These are phyloP conservation scores for Asobara japonica DNA, from an alignment of 1,140 invertebrate genomes.

Conservation along the genomic window DNA sequence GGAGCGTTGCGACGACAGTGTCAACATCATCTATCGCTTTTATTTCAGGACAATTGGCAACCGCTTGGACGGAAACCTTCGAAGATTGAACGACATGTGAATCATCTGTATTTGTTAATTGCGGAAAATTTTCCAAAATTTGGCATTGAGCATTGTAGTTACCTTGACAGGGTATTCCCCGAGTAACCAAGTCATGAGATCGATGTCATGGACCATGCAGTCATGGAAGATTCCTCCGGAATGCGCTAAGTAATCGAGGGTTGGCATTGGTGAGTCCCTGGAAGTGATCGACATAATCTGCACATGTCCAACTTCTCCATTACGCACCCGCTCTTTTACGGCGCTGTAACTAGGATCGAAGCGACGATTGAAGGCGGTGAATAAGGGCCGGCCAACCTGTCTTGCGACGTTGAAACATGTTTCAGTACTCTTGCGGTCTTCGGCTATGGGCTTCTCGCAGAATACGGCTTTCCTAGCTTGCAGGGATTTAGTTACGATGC, in stretches of 20 bases:
- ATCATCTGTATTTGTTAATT: background rate
- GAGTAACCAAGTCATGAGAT: conserved; percentile 71
- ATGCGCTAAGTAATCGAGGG: conserved; percentile 70
- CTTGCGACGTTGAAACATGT: conserved; percentile 72
- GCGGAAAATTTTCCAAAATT: conserved; percentile 22
- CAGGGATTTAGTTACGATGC: conserved; percentile 70
- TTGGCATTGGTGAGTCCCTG: conserved; percentile 72
- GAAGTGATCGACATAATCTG: conserved; percentile 72
- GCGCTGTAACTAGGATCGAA: conserved; percentile 74
- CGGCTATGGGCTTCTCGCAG: conserved; percentile 78
- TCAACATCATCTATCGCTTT: conserved; percentile 73
- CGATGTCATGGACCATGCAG: conserved; percentile 79
- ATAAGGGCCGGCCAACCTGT: conserved; percentile 67
- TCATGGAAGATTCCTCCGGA: conserved; percentile 81
- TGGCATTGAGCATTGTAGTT: conserved; percentile 10
- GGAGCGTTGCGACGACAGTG: conserved; percentile 71
- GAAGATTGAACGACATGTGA: conserved; percentile 15
- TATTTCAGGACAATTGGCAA: conserved; percentile 71
- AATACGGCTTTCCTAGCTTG: conserved; percentile 73
- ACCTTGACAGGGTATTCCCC: conserved; percentile 70
- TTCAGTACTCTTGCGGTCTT: conserved; percentile 65
- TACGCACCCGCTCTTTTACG: conserved; percentile 65
- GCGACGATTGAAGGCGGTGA: conserved; percentile 76
- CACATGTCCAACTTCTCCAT: conserved; percentile 72
- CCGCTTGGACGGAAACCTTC: conserved; percentile 67